phyloP scores from a whole-genome alignment of 2,113 vertebrate species.

The Gnathonemus echidnorhynchus region DNA sequence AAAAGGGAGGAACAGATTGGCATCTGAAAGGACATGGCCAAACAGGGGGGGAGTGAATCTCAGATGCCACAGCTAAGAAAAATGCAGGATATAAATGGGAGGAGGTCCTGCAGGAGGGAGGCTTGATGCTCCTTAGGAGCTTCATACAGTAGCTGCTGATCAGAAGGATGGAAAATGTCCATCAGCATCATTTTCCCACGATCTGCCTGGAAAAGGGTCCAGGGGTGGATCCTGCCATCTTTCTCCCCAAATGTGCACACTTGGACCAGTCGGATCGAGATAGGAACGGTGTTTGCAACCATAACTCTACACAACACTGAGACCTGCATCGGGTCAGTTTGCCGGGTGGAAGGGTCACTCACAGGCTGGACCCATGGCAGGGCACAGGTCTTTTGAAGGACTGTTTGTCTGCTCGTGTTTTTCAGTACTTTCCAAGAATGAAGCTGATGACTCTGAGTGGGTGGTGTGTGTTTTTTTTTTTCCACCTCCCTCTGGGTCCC shows the following conservation, averaged over 20 bases:
- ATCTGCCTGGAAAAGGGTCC: neutral
- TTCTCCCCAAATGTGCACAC: neutral
- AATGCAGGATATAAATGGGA: neutral
- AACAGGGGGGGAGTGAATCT: neutral
- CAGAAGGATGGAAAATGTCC: neutral
- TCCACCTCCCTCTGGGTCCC: neutral
- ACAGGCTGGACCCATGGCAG: neutral
- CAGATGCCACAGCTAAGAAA: neutral
- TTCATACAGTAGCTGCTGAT: neutral
- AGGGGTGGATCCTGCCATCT: neutral
- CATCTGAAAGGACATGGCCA: neutral
- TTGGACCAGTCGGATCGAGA: neutral
- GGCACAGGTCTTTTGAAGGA: neutral
- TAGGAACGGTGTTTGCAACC: neutral
- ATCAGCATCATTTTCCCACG: neutral
- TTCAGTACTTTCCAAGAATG: slow-evolving; percentile 15
- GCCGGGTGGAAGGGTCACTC: neutral
- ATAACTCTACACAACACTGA: neutral
- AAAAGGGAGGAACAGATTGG: neutral
- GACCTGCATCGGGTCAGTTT: neutral
- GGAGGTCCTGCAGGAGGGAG: neutral
- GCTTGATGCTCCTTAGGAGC: neutral
- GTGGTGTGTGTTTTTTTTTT: slow-evolving; percentile 5
- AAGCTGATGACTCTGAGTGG: neutral
- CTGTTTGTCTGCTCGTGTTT: neutral